Base-by-base conservation (phyloP, 2,888 invertebrate species). In the Stenichneumon culpator region DNA sequence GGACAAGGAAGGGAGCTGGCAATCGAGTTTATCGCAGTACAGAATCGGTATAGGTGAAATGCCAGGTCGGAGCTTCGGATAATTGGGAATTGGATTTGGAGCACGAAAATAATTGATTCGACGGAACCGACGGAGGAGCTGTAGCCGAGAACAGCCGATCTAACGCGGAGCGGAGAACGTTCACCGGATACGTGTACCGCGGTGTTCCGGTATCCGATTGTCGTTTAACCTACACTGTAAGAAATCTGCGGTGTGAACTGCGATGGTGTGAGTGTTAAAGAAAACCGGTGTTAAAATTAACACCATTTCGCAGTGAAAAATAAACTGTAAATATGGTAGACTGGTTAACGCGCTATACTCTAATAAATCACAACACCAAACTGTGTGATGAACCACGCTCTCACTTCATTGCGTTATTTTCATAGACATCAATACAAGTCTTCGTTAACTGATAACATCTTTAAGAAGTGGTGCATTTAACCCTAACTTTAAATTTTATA, bases 51-150 rank as follows among this genome's bases (percentile, higher is more conserved):
- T 67, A 72, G 79, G 60, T 60, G 68, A 32, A 57, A 75, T 32
- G 57, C 39, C 32, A 57, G 75, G 60, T 80, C 54, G 65, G 79
- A 81, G 75, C 74, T 79, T 83, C 81, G 79, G 88, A 87, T 92
- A 92, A 93, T 93, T 92, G 92, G 89, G 89, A 91, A 90, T 90
- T 90, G 91, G 91, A 92, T 92, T 91, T 91, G 90, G 91, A 92
- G 91, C 92, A 91, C 90, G 91, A 91, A 92, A 92, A 92, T 93
- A 92, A 92, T 92, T 93, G 92, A 88, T 91, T 91, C 89, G 88
- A 88, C 83, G 85, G 86, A 86, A 81, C 79, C 84, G 86, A 83
- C 89, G 88, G 88, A 82, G 85, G 86, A 85, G 82, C 80, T 83
- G 86, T 82, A 81, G 86, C 73, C 60, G 78, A 81, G 81, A 67